These are phyloP conservation scores for Clamator glandarius DNA, from an alignment of 2,797 vertebrate genomes.

Conservation along the genomic window DNA sequence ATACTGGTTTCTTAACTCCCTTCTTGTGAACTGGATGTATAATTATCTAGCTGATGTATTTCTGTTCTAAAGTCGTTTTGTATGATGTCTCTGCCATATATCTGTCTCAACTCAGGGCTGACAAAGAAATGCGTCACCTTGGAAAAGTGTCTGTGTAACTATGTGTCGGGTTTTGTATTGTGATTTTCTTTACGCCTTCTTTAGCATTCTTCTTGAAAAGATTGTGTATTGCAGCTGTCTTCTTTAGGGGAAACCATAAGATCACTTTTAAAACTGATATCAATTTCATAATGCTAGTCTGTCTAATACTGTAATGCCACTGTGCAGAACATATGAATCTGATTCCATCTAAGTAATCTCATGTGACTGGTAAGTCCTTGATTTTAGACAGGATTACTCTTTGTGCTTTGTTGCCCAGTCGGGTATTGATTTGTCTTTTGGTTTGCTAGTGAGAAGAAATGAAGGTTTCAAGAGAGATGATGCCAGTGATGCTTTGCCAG, in stretches of 20 bases:
- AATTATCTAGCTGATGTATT: not conserved
- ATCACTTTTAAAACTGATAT: not conserved
- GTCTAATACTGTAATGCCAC: not conserved
- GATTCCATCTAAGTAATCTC: not conserved
- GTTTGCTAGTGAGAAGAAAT: conserved; percentile 75
- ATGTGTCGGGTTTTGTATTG: not conserved
- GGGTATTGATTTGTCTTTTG: conserved; percentile 41
- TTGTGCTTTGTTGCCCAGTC: not conserved
- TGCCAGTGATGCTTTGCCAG: conserved; percentile 51
- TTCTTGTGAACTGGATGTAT: not conserved
- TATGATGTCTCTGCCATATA: not conserved
- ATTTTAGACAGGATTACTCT: not conserved
- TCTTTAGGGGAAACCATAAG: not conserved
- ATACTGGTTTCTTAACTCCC: not conserved
- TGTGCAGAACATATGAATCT: not conserved
- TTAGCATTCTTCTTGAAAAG: not conserved
- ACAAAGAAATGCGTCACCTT: not conserved
- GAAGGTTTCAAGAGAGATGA: conserved; percentile 80
- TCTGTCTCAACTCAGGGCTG: not conserved
- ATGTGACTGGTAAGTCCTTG: not conserved
- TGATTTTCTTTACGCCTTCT: not conserved
- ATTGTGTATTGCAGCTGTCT: not conserved
- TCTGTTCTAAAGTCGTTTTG: not conserved
- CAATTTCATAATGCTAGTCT: not conserved
- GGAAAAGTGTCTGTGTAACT: not conserved